phyloP scores from a whole-genome alignment of 1,140 invertebrate genomes.

The Drosophila ambigua region DNA sequence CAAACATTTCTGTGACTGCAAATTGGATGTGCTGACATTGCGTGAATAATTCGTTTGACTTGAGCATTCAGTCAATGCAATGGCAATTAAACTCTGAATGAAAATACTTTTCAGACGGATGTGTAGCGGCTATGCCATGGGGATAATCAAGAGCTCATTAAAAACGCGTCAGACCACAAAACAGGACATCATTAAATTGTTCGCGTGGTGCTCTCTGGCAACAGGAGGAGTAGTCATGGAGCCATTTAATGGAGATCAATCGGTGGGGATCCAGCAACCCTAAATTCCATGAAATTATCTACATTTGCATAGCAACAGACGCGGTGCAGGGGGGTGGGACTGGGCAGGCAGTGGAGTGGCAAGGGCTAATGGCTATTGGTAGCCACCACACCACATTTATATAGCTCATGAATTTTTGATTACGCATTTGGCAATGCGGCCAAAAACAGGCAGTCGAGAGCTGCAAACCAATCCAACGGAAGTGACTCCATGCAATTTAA shows the following conservation, averaged over 20 bases:
- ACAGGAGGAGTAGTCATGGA: slow-evolving; percentile 1
- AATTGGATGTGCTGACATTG: slow-evolving; percentile 45
- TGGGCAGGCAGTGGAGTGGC: too few relatives aligned
- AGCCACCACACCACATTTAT: slow-evolving; percentile 45
- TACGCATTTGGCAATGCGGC: slow-evolving; percentile 71
- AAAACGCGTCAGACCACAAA: slow-evolving; percentile 54
- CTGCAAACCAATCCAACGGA: slow-evolving; percentile 60
- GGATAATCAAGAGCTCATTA: slow-evolving; percentile 52
- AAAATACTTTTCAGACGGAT: neutral
- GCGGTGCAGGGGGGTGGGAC: neutral
- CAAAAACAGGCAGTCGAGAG: slow-evolving; percentile 52
- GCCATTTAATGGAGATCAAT: slow-evolving; percentile 24
- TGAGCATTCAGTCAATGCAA: neutral
- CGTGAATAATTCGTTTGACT: slow-evolving; percentile 25
- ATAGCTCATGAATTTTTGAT: slow-evolving; percentile 79
- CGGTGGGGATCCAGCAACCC: slow-evolving; percentile 19
- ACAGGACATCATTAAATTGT: slow-evolving; percentile 49
- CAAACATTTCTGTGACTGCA: slow-evolving; percentile 33
- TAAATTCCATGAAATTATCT: slow-evolving; percentile 64
- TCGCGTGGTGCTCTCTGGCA: neutral
- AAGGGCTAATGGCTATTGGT: slow-evolving; percentile 33
- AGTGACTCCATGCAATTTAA: slow-evolving; percentile 68
- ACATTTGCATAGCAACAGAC: slow-evolving; percentile 46
- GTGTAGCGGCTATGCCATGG: too few relatives aligned
- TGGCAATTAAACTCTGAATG: slow-evolving; percentile 34